Evolutionary conservation across 2,113 vertebrate species (phyloP).

Genomic region (Eulemur macaco): DNA sequence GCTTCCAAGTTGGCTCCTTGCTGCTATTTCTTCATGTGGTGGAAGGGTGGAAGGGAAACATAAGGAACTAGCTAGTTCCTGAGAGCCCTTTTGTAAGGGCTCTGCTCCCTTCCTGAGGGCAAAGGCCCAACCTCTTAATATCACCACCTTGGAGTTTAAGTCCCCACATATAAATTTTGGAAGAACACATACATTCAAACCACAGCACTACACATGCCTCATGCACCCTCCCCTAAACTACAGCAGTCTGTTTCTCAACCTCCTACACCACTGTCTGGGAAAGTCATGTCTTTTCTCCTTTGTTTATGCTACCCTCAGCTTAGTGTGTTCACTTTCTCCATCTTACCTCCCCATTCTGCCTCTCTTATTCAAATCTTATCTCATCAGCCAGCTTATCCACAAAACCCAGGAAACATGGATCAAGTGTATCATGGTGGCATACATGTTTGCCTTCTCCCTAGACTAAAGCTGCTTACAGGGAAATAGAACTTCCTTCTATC

Average conservation of each 20-base stretch:
- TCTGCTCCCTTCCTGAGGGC: not conserved
- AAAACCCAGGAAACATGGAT: not conserved
- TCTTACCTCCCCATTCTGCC: not conserved
- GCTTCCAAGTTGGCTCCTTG: not conserved
- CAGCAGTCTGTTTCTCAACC: not conserved
- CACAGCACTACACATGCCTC: no score
- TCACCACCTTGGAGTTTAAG: not conserved
- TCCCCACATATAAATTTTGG: not conserved
- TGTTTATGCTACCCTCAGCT: not conserved
- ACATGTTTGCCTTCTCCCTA: not conserved
- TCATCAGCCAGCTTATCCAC: not conserved
- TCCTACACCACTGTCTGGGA: not conserved
- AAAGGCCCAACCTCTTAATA: not conserved
- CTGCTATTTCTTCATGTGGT: not conserved
- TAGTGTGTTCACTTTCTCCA: not conserved
- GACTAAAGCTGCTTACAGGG: not conserved
- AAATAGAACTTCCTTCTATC: not conserved
- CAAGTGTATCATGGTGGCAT: not conserved
- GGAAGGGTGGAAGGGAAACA: not conserved
- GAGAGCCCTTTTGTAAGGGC: not conserved
- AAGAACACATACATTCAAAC: not conserved
- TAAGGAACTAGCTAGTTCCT: not conserved
- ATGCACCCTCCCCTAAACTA: not conserved
- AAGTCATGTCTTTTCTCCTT: not conserved
- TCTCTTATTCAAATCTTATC: not conserved